A percentile compares a stretch with the other conserved stretches of the same genome.
These are phyloP conservation scores for Rhingia campestris DNA, from an alignment of 2,888 invertebrate genomes.

Conservation along the genomic window DNA sequence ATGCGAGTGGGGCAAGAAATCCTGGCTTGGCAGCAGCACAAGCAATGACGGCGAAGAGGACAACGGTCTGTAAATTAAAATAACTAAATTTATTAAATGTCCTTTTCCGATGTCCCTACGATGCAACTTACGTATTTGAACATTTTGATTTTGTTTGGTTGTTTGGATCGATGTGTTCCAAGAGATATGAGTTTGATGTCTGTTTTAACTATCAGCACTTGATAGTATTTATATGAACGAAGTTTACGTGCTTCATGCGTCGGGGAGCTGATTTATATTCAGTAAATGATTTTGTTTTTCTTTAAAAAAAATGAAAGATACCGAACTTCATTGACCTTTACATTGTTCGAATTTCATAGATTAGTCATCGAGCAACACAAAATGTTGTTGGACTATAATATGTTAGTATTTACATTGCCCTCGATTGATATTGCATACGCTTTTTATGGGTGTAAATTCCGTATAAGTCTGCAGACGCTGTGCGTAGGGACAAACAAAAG, in stretches of 20 bases:
- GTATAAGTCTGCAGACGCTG: too few species aligned
- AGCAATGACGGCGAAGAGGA: constrained; percentile 60
- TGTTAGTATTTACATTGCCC: too few species aligned
- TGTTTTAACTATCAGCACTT: not conserved
- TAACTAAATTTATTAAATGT: not conserved
- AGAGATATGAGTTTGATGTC: constrained; percentile 34
- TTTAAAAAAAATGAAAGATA: not conserved
- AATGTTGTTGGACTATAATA: not conserved
- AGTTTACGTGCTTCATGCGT: not conserved
- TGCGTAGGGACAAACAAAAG: too few species aligned
- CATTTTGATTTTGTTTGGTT: constrained; percentile 41
- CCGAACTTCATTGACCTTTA: not conserved
- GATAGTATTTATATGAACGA: constrained; percentile 16
- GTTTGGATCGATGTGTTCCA: constrained; percentile 28
- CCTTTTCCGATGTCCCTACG: not conserved
- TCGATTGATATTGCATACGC: too few species aligned
- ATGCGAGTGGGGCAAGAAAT: constrained; percentile 75
- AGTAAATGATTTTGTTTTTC: not conserved
- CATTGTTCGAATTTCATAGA: not conserved
- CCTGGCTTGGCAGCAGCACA: constrained; percentile 68
- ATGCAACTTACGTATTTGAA: constrained; percentile 57
- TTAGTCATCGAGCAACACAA: not conserved
- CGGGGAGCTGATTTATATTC: constrained; percentile 18
- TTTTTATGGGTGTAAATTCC: too few species aligned
- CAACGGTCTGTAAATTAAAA: constrained; percentile 43